Base-by-base conservation (phyloP, 2,113 vertebrate genomes). In the Zosterops lateralis region DNA sequence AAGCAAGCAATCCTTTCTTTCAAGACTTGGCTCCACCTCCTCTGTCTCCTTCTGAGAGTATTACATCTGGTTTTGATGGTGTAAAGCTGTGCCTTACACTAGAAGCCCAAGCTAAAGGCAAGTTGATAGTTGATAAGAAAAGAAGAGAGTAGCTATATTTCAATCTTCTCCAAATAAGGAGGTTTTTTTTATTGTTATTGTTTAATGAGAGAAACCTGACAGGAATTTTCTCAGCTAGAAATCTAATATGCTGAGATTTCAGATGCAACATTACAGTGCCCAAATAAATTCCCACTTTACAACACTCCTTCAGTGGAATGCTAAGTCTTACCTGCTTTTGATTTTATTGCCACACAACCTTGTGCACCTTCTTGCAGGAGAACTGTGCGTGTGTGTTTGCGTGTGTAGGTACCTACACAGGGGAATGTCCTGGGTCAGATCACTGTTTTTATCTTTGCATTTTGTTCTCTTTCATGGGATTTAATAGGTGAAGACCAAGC, bases 1-100 rank as follows among this genome's bases (percentile, higher is more conserved):
- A 86, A 84, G 85, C 65, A 95, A 95, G 61, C 57, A 78, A 86
- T 60, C 68, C 36, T 77, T 85, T 87, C 51, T 88, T 87, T 81
- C 48, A 74, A 81, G 53, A 56, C 60, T 81, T 87, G 77, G 53
- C 89, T 94, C 60, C 53, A 83, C 56, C 84, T 87, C 51, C 51
- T 79, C 42, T 34, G 88, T 93, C 76, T 90, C n/a, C 32, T 93
- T 88, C 32, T 34, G 57, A 90, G 68, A 60, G 5, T 72, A 61
- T 57, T 84, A 68, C 45, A 84, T 84, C 68, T 95, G 85, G 10
- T 77, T 94, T 80, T 74, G 64, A 58, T 73, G 67, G 29, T 73
- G 19, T 73, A 77, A 73, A 61, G 24, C 44, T 87, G 26, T 13
- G 9, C 36, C 34, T 87, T 80, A 77, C 14, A 62, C 42, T 25